Base-by-base conservation (phyloP, 2,888 invertebrate genomes). In the Andrena haemorrhoa region DNA sequence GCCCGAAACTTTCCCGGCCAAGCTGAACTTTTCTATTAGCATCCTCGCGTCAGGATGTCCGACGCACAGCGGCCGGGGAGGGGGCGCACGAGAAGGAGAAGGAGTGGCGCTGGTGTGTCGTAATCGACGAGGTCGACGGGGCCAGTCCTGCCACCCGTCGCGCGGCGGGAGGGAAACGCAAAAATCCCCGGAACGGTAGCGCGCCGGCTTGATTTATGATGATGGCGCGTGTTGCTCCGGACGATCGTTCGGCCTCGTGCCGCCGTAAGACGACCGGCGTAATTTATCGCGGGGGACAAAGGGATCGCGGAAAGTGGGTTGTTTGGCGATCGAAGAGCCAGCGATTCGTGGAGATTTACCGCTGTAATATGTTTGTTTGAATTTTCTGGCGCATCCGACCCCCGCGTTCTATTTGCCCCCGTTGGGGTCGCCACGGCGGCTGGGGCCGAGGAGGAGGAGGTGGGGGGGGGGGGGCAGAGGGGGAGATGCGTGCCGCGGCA, bases 311-410 rank as follows among this genome's bases (percentile, higher is more conserved):
- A 82, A 68, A 85, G 75, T 80, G 68, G 73, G 58, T 76, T 68
- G 82, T 77, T 79, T 77, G 79, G 77, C 79, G 86, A 79, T 80
- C 75, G 79, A 75, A 82, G 75, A 75, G 61, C 75, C 68, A 66
- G 65, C 66, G 70, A 83, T 73, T 76, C 78, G 33, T 53, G 60
- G 71, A 73, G 79, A 82, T 85, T 85, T 79, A 82, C 73, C 74
- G 72, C 60, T 47, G 76, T 84, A 84, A 85, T 85, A 74, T 75
- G 77, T 85, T 83, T 77, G 78, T 83, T 85, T 82, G 73, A 78
- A 76, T 86, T 80, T 83, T 75, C 64, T 29, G 75, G 51, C 49
- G 56, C 68, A 29, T 58, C 74, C 77, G 35, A 58, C 31, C 49
- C 26, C 33, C n/a, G n/a, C 26, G n/a, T 35, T 35, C n/a, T 31